Conservation (phyloP, 2,888 invertebrate genomes). For the Criorhina ranunculi region DNA sequence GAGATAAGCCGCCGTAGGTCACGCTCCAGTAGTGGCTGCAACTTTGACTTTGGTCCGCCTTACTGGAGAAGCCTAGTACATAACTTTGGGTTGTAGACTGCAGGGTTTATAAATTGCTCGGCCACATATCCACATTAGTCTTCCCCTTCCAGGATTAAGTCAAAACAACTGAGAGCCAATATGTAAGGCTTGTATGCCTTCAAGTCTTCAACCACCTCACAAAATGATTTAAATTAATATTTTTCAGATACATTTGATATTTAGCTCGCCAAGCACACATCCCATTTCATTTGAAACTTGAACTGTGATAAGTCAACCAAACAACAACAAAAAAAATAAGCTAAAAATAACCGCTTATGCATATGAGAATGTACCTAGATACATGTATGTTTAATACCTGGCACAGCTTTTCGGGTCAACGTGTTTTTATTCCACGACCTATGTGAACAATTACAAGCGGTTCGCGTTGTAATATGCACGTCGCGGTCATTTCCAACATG, state of each 20-base stretch:
- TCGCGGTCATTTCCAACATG: conserved; percentile 73
- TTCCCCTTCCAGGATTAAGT: too few species aligned
- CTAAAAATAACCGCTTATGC: conserved; percentile 3
- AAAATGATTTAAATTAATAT: too few species aligned
- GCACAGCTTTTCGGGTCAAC: conserved; percentile 66
- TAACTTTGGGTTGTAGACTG: too few species aligned
- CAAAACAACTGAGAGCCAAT: too few species aligned
- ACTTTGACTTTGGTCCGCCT: too few species aligned
- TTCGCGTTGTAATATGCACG: conserved; percentile 65
- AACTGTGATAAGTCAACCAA: neutral
- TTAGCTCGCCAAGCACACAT: neutral
- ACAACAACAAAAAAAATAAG: neutral
- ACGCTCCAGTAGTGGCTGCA: too few species aligned
- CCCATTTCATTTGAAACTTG: neutral
- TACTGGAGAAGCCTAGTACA: too few species aligned
- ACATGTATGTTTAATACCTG: conserved; percentile 38
- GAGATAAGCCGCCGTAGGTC: too few species aligned
- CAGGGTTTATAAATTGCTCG: too few species aligned
- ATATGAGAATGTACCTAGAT: neutral
- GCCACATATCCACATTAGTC: too few species aligned
- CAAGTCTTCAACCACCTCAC: too few species aligned
- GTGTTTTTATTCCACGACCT: conserved; percentile 36
- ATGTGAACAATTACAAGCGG: conserved; percentile 68
- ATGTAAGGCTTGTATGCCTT: too few species aligned
- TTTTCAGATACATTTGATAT: neutral